phyloP scores from a whole-genome alignment of 2,113 vertebrate genomes.

The Colossoma macropomum region DNA sequence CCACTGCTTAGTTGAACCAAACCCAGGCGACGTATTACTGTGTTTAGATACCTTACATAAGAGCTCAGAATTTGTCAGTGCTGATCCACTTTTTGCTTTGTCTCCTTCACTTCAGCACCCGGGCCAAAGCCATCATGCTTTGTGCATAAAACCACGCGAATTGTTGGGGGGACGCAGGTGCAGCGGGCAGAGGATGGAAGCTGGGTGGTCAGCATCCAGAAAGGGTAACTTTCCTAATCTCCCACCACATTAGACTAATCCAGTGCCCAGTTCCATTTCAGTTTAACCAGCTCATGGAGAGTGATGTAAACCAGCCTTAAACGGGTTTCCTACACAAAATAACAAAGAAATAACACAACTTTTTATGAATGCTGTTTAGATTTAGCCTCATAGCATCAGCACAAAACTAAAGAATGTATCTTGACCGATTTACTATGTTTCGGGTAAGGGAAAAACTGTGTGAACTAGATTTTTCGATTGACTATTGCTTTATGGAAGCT shows the following conservation, averaged over 20 bases:
- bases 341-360: background rate
- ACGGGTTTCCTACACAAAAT: background rate
- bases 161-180: conserved; percentile 90
- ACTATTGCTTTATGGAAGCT: no score
- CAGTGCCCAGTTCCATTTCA: background rate
- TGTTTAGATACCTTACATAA: background rate
- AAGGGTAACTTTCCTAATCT: conserved; percentile 80
- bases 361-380: background rate
- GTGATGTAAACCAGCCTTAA: background rate
- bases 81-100: background rate
- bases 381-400: background rate
- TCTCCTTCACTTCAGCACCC: background rate
- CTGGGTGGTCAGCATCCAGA: conserved; percentile 96
- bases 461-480: no score
- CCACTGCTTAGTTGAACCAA: no score
- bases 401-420: background rate
- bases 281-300: background rate
- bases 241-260: background rate
- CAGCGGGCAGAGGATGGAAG: conserved; percentile 83
- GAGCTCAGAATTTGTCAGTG: no score
- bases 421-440: no score
- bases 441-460: no score
- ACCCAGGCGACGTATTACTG: background rate
- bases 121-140: conserved; percentile 72
- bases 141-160: conserved; percentile 79